These are phyloP conservation scores for Aleiodes leptofemur DNA, from an alignment of 2,888 invertebrate genomes.

Conservation along the genomic window DNA sequence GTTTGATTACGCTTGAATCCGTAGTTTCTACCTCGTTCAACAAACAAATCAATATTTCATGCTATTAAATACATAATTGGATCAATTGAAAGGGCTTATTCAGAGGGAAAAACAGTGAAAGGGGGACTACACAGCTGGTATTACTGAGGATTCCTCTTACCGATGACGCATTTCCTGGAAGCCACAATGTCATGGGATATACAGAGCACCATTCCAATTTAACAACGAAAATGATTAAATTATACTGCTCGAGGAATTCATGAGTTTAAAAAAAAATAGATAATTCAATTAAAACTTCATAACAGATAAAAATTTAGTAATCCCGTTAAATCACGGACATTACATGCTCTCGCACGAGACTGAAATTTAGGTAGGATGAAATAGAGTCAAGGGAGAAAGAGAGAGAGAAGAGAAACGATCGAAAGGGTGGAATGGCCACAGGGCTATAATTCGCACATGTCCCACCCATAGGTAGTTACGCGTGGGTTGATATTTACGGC, in stretches of 20 bases:
- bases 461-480: constrained; percentile 31
- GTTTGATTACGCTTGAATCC: too few species aligned
- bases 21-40: too few species aligned
- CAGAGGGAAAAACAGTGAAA: constrained; percentile 4
- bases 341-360: neutral
- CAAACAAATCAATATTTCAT: constrained; percentile 1
- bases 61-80: neutral
- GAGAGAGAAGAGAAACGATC: neutral
- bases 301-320: neutral
- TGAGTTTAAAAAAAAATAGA: neutral
- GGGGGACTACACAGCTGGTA: neutral
- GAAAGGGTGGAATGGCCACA: constrained; percentile 27
- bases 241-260: neutral
- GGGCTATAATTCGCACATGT: constrained; percentile 37
- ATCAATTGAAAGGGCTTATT: constrained; percentile 11
- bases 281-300: constrained; percentile 11
- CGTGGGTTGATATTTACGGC: constrained; percentile 36
- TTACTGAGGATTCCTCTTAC: constrained; percentile 14
- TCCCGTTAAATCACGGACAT: constrained; percentile 5
- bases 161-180: constrained; percentile 6
- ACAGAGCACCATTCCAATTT: neutral
- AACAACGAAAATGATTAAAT: neutral
- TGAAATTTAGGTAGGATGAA: neutral
- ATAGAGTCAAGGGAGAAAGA: neutral
- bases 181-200: neutral